Evolutionary conservation across 2,888 invertebrate genomes (phyloP), one percentile per base, ranked within the genome.

Genomic region (Stenotaenia linearis): DNA sequence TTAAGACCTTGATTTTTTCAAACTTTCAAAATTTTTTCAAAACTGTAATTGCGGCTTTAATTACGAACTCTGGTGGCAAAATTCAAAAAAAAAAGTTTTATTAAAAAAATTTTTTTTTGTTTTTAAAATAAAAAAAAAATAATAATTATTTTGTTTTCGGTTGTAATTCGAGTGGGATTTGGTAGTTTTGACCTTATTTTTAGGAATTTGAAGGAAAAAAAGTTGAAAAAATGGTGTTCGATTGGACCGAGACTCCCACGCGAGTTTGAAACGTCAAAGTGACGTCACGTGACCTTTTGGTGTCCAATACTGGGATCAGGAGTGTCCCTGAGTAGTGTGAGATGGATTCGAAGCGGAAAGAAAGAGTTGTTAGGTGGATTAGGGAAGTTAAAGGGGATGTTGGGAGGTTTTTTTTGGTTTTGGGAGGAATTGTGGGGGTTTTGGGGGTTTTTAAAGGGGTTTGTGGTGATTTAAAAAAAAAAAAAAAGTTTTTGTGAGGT

Each of bases 261-360:
- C 56, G 56, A 21, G 18, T 56, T 23, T 18, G 21, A 25, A 6
- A 25, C 61, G 61, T 61, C 61, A 61, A 61, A 61, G 61, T 61
- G 61, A 61, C 61, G 61, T 61, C 61, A 61, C 3, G 9, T 25
- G 61, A 61, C 61, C 61, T 61, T 25, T 61, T 1, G 28, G 25
- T 61, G 61, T 23, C 25, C 61, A 25, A 15, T 56, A 12, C 12
- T 10, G 61, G 7, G 61, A 2, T 25, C 23, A 25, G 61, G 61
- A 61, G 61, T 61, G 61, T 61, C 61, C 61, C 61, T 61, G 61
- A 61, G 61, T 45, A n/a, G n/a, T n/a, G n/a, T n/a, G 2, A 61
- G 25, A 61, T 61, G 61, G 61, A 61, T 23, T 25, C 10, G 61
- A 56, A 56, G 12, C 18, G 56, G 25, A 25, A 61, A 12, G 61